Conservation (phyloP, 2,888 invertebrate species). For the Andricus curvator region DNA sequence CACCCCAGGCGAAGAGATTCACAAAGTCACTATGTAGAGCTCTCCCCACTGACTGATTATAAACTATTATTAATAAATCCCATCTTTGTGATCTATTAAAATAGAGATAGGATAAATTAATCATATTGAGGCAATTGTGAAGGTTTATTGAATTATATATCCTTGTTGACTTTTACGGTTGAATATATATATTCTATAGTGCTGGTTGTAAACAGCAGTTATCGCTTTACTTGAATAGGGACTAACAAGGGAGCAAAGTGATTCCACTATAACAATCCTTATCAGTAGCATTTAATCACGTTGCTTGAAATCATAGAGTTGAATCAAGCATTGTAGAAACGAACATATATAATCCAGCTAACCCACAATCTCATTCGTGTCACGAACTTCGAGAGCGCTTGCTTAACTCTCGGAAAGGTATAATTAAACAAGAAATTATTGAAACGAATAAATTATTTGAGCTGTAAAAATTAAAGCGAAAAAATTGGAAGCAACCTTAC, state of each 20-base stretch:
- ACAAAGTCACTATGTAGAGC: too few species aligned
- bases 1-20: too few species aligned
- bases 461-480: too few species aligned
- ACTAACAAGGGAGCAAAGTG: constrained; percentile 25
- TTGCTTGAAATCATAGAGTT: constrained; percentile 7
- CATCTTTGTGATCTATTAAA: too few species aligned
- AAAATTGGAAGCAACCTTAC: too few species aligned
- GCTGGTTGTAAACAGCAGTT: background rate
- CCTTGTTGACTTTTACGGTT: background rate
- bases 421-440: background rate
- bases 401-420: background rate
- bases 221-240: background rate
- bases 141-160: background rate
- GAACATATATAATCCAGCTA: background rate
- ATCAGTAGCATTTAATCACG: constrained; percentile 20
- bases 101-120: background rate
- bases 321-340: constrained; percentile 14
- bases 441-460: too few species aligned
- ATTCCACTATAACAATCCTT: constrained; percentile 28
- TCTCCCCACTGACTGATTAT: too few species aligned
- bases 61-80: too few species aligned
- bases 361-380: background rate
- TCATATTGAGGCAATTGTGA: background rate
- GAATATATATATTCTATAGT: background rate
- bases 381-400: background rate